Conservation (phyloP, 2,888 invertebrate genomes). For the Spicauda simplicius region DNA sequence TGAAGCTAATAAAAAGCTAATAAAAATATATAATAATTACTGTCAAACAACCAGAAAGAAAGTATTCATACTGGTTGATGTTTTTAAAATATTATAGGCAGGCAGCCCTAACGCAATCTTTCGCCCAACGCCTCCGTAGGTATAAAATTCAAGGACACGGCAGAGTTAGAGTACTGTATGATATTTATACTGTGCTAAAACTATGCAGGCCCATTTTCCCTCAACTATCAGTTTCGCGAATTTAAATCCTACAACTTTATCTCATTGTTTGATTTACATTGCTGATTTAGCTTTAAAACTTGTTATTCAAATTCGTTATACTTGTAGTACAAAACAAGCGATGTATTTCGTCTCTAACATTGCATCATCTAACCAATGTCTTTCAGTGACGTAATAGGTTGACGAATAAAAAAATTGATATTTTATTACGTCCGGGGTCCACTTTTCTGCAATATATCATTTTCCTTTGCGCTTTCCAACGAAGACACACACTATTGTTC, state of each 20-base stretch:
- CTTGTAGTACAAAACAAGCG: conserved; percentile 41
- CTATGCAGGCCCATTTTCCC: conserved; percentile 54
- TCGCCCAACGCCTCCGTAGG: no score
- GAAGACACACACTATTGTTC: conserved; percentile 40
- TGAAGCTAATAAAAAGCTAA: no score
- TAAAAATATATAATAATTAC: no score
- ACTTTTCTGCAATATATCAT: conserved; percentile 80
- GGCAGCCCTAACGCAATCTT: no score
- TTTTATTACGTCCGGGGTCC: conserved; percentile 79
- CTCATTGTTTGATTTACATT: conserved; percentile 31
- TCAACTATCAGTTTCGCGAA: neutral
- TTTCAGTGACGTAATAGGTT: conserved; percentile 39
- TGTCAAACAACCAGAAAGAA: no score
- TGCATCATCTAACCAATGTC: neutral
- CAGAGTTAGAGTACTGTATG: no score
- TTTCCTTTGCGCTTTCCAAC: conserved; percentile 59
- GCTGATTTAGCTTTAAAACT: conserved; percentile 3
- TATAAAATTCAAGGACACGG: no score
- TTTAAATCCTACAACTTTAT: neutral
- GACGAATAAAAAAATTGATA: conserved; percentile 75
- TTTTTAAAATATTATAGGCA: no score
- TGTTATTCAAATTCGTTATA: neutral
- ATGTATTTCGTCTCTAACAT: conserved; percentile 37
- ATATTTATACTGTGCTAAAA: no score
- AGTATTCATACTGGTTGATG: no score